A percentile compares a stretch with the other conserved stretches of the same genome.
These are phyloP conservation scores for Atethmia centrago DNA, from an alignment of 2,888 invertebrate genomes.

Conservation along the genomic window DNA sequence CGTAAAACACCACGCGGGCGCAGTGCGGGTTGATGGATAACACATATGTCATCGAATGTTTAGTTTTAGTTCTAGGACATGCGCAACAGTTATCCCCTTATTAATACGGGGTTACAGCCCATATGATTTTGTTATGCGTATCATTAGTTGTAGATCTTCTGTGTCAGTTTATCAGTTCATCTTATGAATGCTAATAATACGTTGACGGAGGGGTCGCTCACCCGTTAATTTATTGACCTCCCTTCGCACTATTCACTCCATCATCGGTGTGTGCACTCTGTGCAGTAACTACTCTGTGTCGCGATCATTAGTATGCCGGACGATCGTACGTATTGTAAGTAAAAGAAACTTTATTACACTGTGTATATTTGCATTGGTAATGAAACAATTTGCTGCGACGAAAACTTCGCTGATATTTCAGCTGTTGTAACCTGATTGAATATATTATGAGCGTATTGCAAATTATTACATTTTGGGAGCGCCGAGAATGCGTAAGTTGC, in stretches of 20 bases:
- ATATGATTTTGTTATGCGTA: background rate
- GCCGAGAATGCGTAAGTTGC: conserved; percentile 1
- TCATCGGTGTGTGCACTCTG: background rate
- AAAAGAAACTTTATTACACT: conserved; percentile 44
- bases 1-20: no score
- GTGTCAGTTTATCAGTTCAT: background rate
- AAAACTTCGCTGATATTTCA: conserved; percentile 36
- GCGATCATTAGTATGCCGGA: conserved; percentile 28
- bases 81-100: background rate
- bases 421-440: conserved; percentile 35
- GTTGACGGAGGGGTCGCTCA: background rate
- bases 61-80: no score
- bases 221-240: background rate
- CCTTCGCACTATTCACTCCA: background rate
- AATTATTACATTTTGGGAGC: conserved; percentile 13
- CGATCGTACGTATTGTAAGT: conserved; percentile 27
- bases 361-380: conserved; percentile 43
- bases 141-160: background rate
- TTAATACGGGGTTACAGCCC: no score
- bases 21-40: no score
- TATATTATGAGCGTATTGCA: conserved; percentile 23
- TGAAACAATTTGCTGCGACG: conserved; percentile 35
- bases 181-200: conserved; percentile 3
- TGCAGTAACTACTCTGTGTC: background rate
- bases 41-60: no score